Base-by-base conservation (phyloP, 2,797 vertebrate species). In the Gambelia wislizenii region DNA sequence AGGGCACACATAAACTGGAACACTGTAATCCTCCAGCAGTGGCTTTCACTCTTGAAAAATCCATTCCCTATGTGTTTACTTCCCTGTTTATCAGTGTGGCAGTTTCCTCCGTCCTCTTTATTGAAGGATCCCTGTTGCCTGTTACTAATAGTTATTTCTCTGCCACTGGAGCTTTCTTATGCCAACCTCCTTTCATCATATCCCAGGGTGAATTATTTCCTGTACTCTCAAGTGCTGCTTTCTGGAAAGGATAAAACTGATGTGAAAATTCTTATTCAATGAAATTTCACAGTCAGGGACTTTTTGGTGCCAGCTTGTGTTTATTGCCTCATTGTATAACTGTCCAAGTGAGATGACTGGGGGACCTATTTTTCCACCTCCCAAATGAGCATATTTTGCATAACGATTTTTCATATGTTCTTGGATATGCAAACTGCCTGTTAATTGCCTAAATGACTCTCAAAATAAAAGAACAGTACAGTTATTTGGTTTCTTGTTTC, bases 371-470 rank as follows among this genome's bases (percentile, higher is more conserved):
- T 95, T 94, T 89, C 90, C 86, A 59, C 80, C 92, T 93, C 85
- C 81, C 87, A 83, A 88, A 89, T 84, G 52, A 96, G 6, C 67
- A 86, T 89, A 92, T 87, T 95, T 61, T 67, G 27, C 87, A 84
- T 93, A 94, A 92, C 6, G 80, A 64, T 91, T 94, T 95, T 91
- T 92, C 89, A 87, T 95, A 84, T 86, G 76, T 85, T 95, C 89
- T 95, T 92, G 92, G 94, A 91, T 95, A 89, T 94, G 47, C 83
- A 95, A 84, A 89, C 86, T 94, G 89, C 75, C 74, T 94, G 72
- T 89, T 96, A 96, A 96, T 96, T 96, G 92, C 85, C 83, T 94
- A 86, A 96, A 94, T 49, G 85, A 84, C 80, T 96, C 78, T 82
- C 89, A 90, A 82, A 91, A 42, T 95, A 84, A 94, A 93, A 83